Conservation (phyloP, 2,797 vertebrate species). For the Danio tinwini region DNA sequence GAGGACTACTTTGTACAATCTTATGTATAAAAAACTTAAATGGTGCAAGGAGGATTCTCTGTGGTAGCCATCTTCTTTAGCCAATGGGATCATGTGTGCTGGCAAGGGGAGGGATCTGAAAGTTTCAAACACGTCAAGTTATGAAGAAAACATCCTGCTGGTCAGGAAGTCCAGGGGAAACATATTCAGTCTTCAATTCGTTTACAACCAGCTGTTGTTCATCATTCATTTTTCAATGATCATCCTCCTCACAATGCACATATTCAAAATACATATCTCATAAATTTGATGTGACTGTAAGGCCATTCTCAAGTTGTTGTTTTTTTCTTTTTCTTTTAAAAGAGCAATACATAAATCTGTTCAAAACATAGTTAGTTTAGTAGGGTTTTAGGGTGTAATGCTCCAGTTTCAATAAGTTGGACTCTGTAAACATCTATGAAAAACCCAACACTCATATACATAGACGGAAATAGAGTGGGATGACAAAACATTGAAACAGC, state of each 20-base stretch:
- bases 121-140: slow-evolving; percentile 66
- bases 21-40: slow-evolving; percentile 76
- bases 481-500: slow-evolving; percentile 6
- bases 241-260: slow-evolving; percentile 32
- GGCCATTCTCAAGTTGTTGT: slow-evolving; percentile 49
- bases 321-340: slow-evolving; percentile 6
- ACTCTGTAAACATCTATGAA: slow-evolving; percentile 31
- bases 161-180: slow-evolving; percentile 15
- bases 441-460: slow-evolving; percentile 26
- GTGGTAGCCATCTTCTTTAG: slow-evolving; percentile 53
- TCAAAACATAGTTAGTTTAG: slow-evolving; percentile 39
- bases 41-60: slow-evolving; percentile 54
- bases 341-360: slow-evolving; percentile 50
- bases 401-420: slow-evolving; percentile 27
- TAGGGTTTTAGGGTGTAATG: slow-evolving; percentile 18
- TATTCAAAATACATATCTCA: slow-evolving; percentile 54
- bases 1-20: slow-evolving; percentile 83
- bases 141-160: slow-evolving; percentile 31
- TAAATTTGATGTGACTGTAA: slow-evolving; percentile 55
- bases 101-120: slow-evolving; percentile 53
- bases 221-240: background rate
- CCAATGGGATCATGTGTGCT: slow-evolving; percentile 53
- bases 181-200: background rate
- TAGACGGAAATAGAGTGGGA: slow-evolving; percentile 14
- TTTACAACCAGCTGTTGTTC: background rate